Base-by-base conservation (phyloP, 2,888 invertebrate species). In the Digitonthophagus gazella region DNA sequence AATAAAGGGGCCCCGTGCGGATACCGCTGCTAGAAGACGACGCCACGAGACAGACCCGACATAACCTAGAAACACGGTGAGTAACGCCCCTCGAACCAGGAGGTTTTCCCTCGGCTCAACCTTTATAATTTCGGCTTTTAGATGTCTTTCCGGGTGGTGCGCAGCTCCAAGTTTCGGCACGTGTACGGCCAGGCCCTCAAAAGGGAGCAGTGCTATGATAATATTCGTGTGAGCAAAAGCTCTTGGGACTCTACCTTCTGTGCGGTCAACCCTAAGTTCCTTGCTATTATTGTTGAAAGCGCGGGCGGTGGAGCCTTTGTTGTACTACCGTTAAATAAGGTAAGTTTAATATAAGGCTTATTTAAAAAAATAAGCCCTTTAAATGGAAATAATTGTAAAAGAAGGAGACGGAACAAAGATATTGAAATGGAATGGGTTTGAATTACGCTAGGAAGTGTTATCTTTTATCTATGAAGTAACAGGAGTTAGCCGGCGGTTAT, bases 211-310 rank as follows among this genome's bases (percentile, higher is more conserved):
- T 97, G 97, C 86, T 98, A 96, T 86, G 98, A 98, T 86, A 97
- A 97, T 84, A 92, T 98, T 80, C 88, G 96, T 82, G 97, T 98
- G 74, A 97, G 97, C 73, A 96, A 97, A 84, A 97, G 97, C 81
- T 97, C 97, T 67, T 98, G 98, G 94, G 98, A 98, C 83, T 96
- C 97, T 72, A 96, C 96, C 75, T 98, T 98, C 85, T 98, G 97
- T 87, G 96, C 97, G 76, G 97, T 98, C 78, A 98, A 98, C 85
- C 98, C 98, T 65, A 97, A 97, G 85, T 97, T 97, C 85, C 86
- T 98, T 81, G 97, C 98, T 75, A 95, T 97, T 80, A 97, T 97
- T 81, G 96, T 97, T 63, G 98, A 98, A 84, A 96, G 96, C 67
- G 97, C 96, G 69, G 97, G 97, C 71, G 97, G 97, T 76, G 97